Base-by-base conservation (phyloP, 2,113 vertebrate species). In the Setophaga kirtlandii region DNA sequence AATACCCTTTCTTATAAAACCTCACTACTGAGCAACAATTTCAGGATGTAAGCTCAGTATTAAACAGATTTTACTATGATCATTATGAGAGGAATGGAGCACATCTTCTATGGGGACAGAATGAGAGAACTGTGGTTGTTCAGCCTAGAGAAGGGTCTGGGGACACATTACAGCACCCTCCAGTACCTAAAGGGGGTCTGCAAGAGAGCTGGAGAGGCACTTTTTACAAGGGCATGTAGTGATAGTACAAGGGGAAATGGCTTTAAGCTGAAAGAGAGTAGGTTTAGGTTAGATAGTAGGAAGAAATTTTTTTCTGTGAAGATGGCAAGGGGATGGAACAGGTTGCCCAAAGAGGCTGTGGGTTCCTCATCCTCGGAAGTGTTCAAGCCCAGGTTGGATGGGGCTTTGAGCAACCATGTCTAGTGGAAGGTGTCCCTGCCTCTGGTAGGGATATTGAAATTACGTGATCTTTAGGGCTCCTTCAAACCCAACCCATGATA, bases 381-480 rank as follows among this genome's bases (percentile, higher is more conserved):
- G 18, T 33, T 33, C 33, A 52, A 74, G 37, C 2, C 15, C 12
- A 37, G 50, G 31, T 0, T 65, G 68, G 10, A 50, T 20, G 15
- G 6, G 18, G 18, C 18, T 58, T 35, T 50, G 22, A 81, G 52
- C 18, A 59, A 14, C 37, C 22, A 28, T 10, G 22, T 37, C 27
- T 37, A 37, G 50, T 19, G 35, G 35, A 64, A 56, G 8, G 5
- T 35, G 30, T 41, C 24, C n/a, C 41, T 79, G 58, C 14, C 11
- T 4, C 11, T 31, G 17, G 14, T 8, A 27, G 25, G 42, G 5
- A 0, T 0, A 5, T 58, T 37, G 31, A 64, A 88, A 73, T 9
- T 4, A 52, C 15, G 11, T 28, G 5, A 27, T 33, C 22, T 58
- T 88, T 65, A 58, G 19, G 9, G 22, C 37, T 2, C 37, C 12